Evolutionary conservation across 2,797 vertebrate species (phyloP).

Genomic region (Falco rusticolus): DNA sequence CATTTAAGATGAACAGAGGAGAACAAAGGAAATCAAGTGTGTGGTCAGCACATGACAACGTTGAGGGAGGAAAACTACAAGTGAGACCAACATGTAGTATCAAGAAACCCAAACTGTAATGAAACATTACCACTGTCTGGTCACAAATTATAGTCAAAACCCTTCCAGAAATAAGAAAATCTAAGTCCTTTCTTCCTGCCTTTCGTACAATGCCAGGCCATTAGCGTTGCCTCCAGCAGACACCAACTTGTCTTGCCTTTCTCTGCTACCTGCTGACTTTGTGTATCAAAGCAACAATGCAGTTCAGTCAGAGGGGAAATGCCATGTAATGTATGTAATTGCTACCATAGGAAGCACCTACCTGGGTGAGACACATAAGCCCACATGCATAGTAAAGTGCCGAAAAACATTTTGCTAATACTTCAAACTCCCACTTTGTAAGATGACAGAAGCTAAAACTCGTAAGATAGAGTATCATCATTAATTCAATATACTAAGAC

Average conservation of each 20-base stretch:
- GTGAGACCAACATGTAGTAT: neutral
- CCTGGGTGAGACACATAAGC: neutral
- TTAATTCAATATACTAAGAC: no score
- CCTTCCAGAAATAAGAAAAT: neutral
- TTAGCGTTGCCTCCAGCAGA: neutral
- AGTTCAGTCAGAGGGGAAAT: neutral
- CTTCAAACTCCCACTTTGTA: neutral
- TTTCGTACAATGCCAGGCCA: rapidly evolving
- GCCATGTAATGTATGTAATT: neutral
- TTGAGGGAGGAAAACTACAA: neutral
- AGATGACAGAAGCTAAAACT: neutral
- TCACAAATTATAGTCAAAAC: neutral
- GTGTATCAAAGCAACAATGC: neutral
- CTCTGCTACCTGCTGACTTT: neutral
- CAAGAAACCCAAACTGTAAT: neutral
- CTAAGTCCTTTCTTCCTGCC: neutral
- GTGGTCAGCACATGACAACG: neutral
- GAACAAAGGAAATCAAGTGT: neutral
- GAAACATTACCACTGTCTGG: neutral
- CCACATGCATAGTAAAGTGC: rapidly evolving
- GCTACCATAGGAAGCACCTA: neutral
- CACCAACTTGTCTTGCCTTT: neutral
- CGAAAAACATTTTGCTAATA: neutral
- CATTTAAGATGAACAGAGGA: neutral
- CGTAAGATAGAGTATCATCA: neutral